Evolutionary conservation across 1,140 invertebrate genomes (phyloP).

Genomic region (Cepaea nemoralis): DNA sequence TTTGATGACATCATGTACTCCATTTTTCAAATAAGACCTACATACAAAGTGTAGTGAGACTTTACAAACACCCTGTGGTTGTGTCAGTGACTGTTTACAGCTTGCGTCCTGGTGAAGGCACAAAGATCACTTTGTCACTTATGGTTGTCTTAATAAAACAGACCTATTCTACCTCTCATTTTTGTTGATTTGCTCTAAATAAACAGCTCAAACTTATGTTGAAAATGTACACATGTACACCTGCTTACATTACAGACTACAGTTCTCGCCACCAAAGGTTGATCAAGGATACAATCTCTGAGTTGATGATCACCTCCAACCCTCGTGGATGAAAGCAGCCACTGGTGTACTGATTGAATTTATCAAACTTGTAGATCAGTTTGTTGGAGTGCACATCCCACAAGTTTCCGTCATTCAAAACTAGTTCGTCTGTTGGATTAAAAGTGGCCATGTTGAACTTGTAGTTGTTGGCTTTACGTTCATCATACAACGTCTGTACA

Average conservation of each 20-base stretch:
- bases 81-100: no score
- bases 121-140: no score
- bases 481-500: conserved; percentile 80
- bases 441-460: conserved; percentile 94
- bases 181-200: no score
- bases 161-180: no score
- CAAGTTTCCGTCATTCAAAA: conserved; percentile 94
- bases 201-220: no score
- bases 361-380: conserved; percentile 92
- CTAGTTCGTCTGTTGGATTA: conserved; percentile 91
- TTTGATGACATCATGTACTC: no score
- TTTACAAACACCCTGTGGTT: no score
- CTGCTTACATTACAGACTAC: background rate
- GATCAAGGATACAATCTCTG: conserved; percentile 74
- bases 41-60: no score
- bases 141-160: no score
- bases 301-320: conserved; percentile 81
- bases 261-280: background rate
- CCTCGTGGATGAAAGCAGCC: conserved; percentile 98
- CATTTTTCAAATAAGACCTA: no score
- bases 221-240: background rate
- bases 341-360: conserved; percentile 93
- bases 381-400: conserved; percentile 89
- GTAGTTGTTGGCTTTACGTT: conserved; percentile 90
- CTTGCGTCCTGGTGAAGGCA: no score